phyloP scores from a whole-genome alignment of 2,113 vertebrate genomes.

The Hucho hucho region DNA sequence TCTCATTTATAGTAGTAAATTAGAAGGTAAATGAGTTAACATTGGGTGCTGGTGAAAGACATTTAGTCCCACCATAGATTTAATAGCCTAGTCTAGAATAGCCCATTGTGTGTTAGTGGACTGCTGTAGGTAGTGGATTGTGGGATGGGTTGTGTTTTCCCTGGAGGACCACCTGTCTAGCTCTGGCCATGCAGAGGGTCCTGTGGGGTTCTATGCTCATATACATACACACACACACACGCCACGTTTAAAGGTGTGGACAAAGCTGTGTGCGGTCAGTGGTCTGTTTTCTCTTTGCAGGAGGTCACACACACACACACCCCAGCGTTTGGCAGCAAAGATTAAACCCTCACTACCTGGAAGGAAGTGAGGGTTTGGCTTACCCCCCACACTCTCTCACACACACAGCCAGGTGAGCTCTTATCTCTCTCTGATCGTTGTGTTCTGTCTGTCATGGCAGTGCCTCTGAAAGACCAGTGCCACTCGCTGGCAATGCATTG shows the following conservation, averaged over 20 bases:
- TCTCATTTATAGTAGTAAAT: too few relatives aligned
- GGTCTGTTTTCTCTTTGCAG: not conserved
- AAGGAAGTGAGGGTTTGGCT: not conserved
- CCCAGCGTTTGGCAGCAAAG: not conserved
- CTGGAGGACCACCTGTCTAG: slow-evolving; percentile 63
- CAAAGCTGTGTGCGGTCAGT: not conserved
- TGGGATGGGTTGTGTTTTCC: slow-evolving; percentile 46
- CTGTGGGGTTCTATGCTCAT: slow-evolving; percentile 51
- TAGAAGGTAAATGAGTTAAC: too few relatives aligned
- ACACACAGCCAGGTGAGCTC: too few relatives aligned
- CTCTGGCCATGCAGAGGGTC: not conserved
- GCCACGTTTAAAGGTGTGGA: not conserved
- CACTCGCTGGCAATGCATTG: slow-evolving; percentile 23
- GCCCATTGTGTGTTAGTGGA: not conserved
- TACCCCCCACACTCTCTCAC: too few relatives aligned
- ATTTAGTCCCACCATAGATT: too few relatives aligned
- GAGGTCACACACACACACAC: slow-evolving; percentile 2
- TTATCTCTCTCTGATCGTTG: slow-evolving; percentile 31
- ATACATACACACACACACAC: not conserved
- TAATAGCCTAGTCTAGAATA: not conserved
- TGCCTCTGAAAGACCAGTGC: slow-evolving; percentile 29
- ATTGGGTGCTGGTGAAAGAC: too few relatives aligned
- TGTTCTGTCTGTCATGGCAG: slow-evolving; percentile 50
- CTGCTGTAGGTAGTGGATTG: slow-evolving; percentile 38
- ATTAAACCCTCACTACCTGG: slow-evolving; percentile 11